Evolutionary conservation across 2,797 vertebrate species (phyloP).

Genomic region (Aulostomus chinensis): DNA sequence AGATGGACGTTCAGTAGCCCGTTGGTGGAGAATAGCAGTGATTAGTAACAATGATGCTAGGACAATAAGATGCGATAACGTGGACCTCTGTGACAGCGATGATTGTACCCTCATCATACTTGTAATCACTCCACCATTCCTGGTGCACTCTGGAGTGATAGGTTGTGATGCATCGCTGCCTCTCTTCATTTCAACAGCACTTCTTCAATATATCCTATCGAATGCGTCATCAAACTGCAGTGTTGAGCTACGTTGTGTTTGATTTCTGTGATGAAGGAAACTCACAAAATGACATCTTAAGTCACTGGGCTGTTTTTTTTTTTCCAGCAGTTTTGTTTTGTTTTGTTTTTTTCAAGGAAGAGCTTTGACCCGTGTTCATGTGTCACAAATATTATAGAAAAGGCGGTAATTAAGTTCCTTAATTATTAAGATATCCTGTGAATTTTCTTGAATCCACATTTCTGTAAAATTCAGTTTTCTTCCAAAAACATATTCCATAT

Average conservation of each 20-base stretch:
- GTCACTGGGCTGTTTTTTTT: too few relatives aligned
- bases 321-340: too few relatives aligned
- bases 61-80: conserved; percentile 22
- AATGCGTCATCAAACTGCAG: conserved; percentile 6
- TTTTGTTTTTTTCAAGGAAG: too few relatives aligned
- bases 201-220: conserved; percentile 11
- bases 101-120: conserved; percentile 28
- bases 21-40: conserved; percentile 42
- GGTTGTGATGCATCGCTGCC: conserved; percentile 9
- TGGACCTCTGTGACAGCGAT: conserved; percentile 10
- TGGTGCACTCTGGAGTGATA: conserved; percentile 35
- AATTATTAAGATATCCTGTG: too few relatives aligned
- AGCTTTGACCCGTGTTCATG: too few relatives aligned
- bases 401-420: too few relatives aligned
- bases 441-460: too few relatives aligned
- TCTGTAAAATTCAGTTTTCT: too few relatives aligned
- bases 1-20: conserved; percentile 8
- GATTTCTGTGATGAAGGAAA: too few relatives aligned
- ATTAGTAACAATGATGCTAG: conserved; percentile 41
- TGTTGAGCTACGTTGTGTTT: conserved; percentile 7
- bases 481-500: too few relatives aligned
- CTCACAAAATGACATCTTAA: too few relatives aligned
- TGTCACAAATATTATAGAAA: too few relatives aligned
- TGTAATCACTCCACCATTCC: conserved; percentile 19
- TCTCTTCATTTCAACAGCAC: conserved; percentile 17